phyloP scores from a whole-genome alignment of 2,113 vertebrate species.

The Mionectes macconnelli region DNA sequence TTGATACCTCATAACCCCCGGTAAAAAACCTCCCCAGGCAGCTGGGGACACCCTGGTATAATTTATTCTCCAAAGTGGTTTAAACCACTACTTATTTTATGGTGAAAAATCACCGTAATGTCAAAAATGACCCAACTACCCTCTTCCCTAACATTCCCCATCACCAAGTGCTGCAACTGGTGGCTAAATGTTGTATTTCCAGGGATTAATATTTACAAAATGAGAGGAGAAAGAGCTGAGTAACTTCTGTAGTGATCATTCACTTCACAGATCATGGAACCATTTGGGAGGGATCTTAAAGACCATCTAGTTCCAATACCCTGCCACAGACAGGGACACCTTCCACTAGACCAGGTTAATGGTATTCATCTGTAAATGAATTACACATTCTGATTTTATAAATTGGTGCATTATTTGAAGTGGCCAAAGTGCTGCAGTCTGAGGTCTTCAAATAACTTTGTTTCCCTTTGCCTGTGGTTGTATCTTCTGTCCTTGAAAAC shows the following conservation, averaged over 20 bases:
- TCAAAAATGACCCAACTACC: neutral
- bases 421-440: neutral
- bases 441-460: neutral
- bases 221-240: neutral
- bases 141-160: neutral
- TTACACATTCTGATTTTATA: neutral
- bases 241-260: neutral
- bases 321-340: neutral
- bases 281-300: neutral
- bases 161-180: neutral
- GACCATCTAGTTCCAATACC: neutral
- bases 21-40: neutral
- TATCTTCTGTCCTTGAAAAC: neutral
- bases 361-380: neutral
- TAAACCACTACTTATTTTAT: neutral
- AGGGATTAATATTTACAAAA: neutral
- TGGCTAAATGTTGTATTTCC: neutral
- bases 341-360: neutral
- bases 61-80: neutral
- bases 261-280: no score
- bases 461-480: neutral
- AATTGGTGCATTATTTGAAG: neutral
- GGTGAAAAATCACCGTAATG: neutral
- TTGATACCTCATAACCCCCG: neutral
- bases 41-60: neutral